Base-by-base conservation (phyloP, 2,888 invertebrate genomes). In the Caenorhabditis sp. region DNA sequence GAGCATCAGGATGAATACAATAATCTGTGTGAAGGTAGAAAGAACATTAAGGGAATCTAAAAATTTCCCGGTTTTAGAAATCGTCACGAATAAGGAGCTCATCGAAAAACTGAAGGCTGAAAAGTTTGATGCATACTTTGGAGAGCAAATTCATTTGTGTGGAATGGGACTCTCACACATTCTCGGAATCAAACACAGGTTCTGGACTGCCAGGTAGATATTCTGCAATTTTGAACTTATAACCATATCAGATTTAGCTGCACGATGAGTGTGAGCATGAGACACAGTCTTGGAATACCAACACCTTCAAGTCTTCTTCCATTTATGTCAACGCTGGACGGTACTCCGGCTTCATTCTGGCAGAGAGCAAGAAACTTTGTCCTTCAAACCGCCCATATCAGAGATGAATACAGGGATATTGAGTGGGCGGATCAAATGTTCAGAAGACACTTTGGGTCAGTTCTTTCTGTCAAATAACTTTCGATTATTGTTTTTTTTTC, bases 61-160 rank as follows among this genome's bases (percentile, higher is more conserved):
- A 8, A 35, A 35, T 35, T 4, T 35, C 31, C 5, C 16, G n/a
- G n/a, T 80, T 86, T 56, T 22, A 86, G 87, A 86, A 54, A 70
- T 87, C 8, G 77, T 84, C 2, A 75, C 85, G 22, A 79, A 80
- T 19, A 79, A 79, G 5, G 72, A 80, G 19, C 28, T 85, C 1
- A 82, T 89, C 24, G 69, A 82, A 3, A 54, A 87, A 64, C 69
- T 89, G 54, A 70, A 77, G n/a, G 74, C 63, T 0, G 86, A 86
- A 54, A 87, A 88, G 14, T 89, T 89, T 24, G 89, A 89, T 59
- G 89, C 87, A 19, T 82, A 81, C 61, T 84, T 89, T 19, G 82
- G 82, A 22, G 89, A 89, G 41, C 88, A 88, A 54, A 66, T 89
- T 16, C 81, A 85, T 66, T 51, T 84, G 0, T 89, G 88, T 69